Evolutionary conservation across 2,797 vertebrate species (phyloP).

Genomic region (Parambassis ranga): DNA sequence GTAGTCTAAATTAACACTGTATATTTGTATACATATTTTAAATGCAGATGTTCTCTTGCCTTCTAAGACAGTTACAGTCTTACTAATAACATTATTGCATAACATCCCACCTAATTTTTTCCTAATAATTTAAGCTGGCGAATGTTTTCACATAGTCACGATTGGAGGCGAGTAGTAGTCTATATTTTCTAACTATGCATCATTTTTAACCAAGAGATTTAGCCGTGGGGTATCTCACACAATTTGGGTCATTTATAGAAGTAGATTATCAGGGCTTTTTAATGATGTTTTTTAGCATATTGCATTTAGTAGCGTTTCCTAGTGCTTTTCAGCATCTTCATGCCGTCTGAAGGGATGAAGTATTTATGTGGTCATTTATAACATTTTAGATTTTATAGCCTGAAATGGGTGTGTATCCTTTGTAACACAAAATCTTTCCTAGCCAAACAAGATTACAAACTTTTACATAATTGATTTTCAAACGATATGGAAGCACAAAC

Average conservation of each 20-base stretch:
- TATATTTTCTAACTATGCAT: conserved; percentile 85
- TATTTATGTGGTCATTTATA: conserved; percentile 68
- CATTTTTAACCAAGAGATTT: conserved; percentile 81
- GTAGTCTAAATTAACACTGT: conserved; percentile 71
- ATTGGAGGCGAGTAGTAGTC: conserved; percentile 68
- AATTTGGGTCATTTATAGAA: conserved; percentile 73
- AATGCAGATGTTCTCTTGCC: conserved; percentile 75
- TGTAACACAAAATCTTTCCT: conserved; percentile 72
- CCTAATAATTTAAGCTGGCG: conserved; percentile 64
- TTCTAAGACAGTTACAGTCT: conserved; percentile 72
- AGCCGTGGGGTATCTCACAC: conserved; percentile 68
- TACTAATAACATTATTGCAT: conserved; percentile 58
- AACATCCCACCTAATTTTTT: conserved; percentile 60
- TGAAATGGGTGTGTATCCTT: conserved; percentile 70
- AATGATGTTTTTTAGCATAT: conserved; percentile 51
- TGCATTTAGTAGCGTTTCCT: conserved; percentile 74
- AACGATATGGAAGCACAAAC: conserved; percentile 79
- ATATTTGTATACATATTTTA: conserved; percentile 73
- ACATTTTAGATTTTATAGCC: conserved; percentile 75
- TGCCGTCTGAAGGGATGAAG: conserved; percentile 72
- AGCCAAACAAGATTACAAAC: conserved; percentile 82
- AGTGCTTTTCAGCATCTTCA: conserved; percentile 70
- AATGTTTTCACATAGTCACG: conserved; percentile 65
- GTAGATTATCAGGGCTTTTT: conserved; percentile 64
- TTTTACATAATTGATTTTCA: conserved; percentile 71